Base-by-base conservation (phyloP, 2,888 invertebrate genomes). In the Gymnosoma rotundatum region DNA sequence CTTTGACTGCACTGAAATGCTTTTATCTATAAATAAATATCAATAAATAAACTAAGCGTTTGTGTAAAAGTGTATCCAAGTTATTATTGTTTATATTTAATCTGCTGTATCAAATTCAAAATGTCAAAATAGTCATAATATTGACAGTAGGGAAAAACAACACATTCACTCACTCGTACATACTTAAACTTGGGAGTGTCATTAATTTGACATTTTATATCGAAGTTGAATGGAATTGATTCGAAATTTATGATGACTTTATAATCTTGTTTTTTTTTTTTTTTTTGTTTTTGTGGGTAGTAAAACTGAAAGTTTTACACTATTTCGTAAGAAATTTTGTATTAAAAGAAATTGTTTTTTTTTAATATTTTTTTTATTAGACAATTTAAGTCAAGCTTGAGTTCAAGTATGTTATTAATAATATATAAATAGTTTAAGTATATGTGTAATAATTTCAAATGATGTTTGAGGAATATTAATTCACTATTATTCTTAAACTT, bases 191-290 rank as follows among this genome's bases (percentile, higher is more conserved):
- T 21, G 25, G 9, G 32, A 25, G 16, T 60, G 80, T 54, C 67
- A 69, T 63, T 74, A 56, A 50, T 81, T 14, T 69, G 74, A 75
- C 80, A 81, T 58, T 75, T 80, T 21, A 67, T 54, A 69, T 67
- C 73, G 61, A 36, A 50, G 60, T 80, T 80, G 67, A 66, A 66
- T 60, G 73, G n/a, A 38, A 66, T 79, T 66, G 72, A 73, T 73
- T 79, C 58, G 32, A 50, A 32, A 32, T 32, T 2, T 50, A n/a
- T 67, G 75, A 60, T 66, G 75, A 60, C 50, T 66, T 58, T 32
- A 52, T 69, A n/a, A 38, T 66, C 0, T n/a, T 9, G 14, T 64
- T 66, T 56, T 38, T 16, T n/a, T 7, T 64, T 12, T 7, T 60
- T 32, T 9, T 52, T 6, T 66, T 1, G 0, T 52, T 45, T 1